Evolutionary conservation across 2,113 vertebrate genomes (phyloP), one percentile per base, ranked within the genome.

Genomic region (Pelecanus crispus): DNA sequence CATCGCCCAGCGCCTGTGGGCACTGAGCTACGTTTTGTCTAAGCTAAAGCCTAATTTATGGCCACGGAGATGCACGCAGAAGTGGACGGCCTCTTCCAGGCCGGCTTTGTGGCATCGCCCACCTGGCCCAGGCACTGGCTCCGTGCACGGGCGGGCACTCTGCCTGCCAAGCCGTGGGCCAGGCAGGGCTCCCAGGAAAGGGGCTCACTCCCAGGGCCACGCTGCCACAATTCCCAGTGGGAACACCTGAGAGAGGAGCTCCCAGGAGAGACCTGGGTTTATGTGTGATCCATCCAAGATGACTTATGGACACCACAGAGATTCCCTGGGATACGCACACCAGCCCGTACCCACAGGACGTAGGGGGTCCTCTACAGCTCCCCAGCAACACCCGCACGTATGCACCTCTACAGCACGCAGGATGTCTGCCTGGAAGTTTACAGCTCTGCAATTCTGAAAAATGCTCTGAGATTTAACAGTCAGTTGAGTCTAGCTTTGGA

Each of bases 341-440:
- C 58, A 36, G 55, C 61, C 19, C 6, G 12, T 2, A 4, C 17
- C 65, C 65, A 4, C 12, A 10, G 73, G 38, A n/a, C 25, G 3
- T 0, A 21, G 36, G 32, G 40, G 38, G 2, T 42, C 44, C 38
- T 12, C 45, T 7, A 5, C 31, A 22, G 63, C 62, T 13, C 28
- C 32, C 11, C 66, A 29, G 59, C 67, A 6, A 2, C 4, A 8
- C 55, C 45, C 2, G 0, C 55, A 19, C 3, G 0, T 4, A 6
- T 4, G 40, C 1, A 1, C 4, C 24, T 5, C 55, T 6, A 3
- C 2, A 11, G 55, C 11, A 13, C 2, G 0, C 18, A 1, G 56
- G 25, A 0, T 1, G 9, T 20, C 52, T 25, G 55, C 44, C 38
- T 3, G 3, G 7, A n/a, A 10, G 10, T 7, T n/a, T 9, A 2